phyloP scores from a whole-genome alignment of 2,113 vertebrate genomes.

The Alethe castanea region DNA sequence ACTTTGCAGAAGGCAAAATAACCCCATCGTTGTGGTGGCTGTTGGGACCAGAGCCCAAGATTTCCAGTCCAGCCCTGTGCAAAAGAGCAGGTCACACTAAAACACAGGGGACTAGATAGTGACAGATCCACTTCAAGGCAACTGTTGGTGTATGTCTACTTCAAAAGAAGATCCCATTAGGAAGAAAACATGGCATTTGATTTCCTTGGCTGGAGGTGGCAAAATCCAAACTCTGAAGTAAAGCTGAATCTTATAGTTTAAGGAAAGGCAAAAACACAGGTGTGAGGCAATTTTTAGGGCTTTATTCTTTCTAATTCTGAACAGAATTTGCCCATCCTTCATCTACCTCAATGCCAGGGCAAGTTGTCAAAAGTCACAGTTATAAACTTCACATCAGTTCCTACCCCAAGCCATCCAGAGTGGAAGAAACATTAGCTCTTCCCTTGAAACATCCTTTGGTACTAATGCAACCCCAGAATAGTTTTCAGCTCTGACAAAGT shows the following conservation, averaged over 20 bases:
- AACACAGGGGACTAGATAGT: background rate
- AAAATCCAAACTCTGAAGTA: background rate
- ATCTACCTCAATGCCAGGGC: background rate
- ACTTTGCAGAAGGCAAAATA: background rate
- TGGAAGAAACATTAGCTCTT: background rate
- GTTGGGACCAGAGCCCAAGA: background rate
- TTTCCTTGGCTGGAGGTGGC: background rate
- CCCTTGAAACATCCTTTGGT: background rate
- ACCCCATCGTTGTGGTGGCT: fast-evolving
- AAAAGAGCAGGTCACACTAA: background rate
- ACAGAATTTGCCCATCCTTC: background rate
- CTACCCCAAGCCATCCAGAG: background rate
- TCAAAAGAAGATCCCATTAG: background rate
- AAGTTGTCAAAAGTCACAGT: background rate
- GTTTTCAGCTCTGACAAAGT: background rate
- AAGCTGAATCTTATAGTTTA: background rate
- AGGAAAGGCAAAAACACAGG: background rate
- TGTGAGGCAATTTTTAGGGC: background rate
- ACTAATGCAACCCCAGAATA: background rate
- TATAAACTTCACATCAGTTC: background rate
- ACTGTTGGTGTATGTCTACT: background rate
- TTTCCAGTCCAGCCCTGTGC: background rate
- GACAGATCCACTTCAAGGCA: background rate
- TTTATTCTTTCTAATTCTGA: background rate
- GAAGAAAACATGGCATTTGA: background rate